These are phyloP conservation scores for Chlorops oryzae DNA, from an alignment of 1,140 invertebrate genomes.

Conservation along the genomic window DNA sequence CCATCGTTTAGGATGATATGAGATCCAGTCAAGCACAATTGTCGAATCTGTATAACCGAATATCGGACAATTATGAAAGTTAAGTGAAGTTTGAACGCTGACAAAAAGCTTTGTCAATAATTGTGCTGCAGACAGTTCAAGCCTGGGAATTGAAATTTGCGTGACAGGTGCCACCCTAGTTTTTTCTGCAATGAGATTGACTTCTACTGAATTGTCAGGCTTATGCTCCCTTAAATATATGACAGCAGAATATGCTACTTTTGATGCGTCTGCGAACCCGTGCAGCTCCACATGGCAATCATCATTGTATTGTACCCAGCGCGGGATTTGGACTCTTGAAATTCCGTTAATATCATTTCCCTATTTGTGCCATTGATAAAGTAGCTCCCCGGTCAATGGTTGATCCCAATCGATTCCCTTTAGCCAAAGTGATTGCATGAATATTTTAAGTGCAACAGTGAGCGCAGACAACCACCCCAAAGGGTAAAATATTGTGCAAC, in stretches of 20 bases:
- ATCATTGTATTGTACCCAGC: too few relatives aligned
- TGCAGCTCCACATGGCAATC: too few relatives aligned
- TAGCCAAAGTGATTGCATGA: too few relatives aligned
- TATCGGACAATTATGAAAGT: not conserved
- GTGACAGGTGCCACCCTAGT: slow-evolving; percentile 15
- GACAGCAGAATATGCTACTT: slow-evolving; percentile 32
- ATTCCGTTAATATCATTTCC: too few relatives aligned
- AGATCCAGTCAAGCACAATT: slow-evolving; percentile 16
- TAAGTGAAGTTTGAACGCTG: slow-evolving; percentile 1
- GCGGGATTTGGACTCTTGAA: too few relatives aligned
- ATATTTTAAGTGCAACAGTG: too few relatives aligned
- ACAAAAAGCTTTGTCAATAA: slow-evolving; percentile 13
- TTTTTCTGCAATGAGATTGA: slow-evolving; percentile 12
- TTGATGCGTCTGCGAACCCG: slow-evolving; percentile 41
- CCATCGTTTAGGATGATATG: slow-evolving; percentile 7
- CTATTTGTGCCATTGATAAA: too few relatives aligned
- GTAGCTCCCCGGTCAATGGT: too few relatives aligned
- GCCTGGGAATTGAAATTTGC: slow-evolving; percentile 13
- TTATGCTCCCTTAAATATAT: slow-evolving; percentile 28
- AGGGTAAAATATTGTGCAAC: too few relatives aligned
- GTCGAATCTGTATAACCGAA: slow-evolving; percentile 14
- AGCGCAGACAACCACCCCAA: too few relatives aligned
- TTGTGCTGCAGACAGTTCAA: slow-evolving; percentile 20
- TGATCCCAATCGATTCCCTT: too few relatives aligned
- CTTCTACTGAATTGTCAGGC: not conserved